These are phyloP conservation scores for Drosophila oshimai DNA, from an alignment of 1,140 invertebrate species.

Conservation along the genomic window DNA sequence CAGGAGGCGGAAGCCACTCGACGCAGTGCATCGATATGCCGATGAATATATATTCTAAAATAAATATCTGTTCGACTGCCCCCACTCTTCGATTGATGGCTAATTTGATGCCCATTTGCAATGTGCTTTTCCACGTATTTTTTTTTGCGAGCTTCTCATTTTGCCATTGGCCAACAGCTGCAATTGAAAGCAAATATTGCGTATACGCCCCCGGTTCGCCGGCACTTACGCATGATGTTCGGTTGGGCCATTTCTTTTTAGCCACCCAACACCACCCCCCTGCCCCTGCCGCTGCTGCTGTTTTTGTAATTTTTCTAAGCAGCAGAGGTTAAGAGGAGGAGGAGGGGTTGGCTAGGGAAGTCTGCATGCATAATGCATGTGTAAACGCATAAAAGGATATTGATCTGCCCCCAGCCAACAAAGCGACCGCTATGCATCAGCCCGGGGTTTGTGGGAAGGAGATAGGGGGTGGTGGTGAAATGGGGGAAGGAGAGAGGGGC, in stretches of 20 bases:
- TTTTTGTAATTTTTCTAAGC: slow-evolving; percentile 72
- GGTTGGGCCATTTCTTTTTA: slow-evolving; percentile 52
- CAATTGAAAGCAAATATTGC: slow-evolving; percentile 79
- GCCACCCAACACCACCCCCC: not conserved
- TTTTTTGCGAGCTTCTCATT: slow-evolving; percentile 18
- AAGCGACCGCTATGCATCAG: slow-evolving; percentile 63
- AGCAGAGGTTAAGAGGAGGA: slow-evolving; percentile 13
- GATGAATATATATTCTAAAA: slow-evolving; percentile 65
- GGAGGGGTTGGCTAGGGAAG: not conserved
- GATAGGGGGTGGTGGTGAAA: not conserved
- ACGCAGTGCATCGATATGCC: slow-evolving; percentile 34
- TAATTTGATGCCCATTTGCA: slow-evolving; percentile 68
- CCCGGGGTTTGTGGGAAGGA: not conserved
- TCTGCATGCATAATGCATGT: slow-evolving; percentile 57
- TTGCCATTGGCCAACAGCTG: slow-evolving; percentile 60
- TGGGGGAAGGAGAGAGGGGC: slow-evolving; percentile 1
- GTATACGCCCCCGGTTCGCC: slow-evolving; percentile 57
- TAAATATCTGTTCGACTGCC: slow-evolving; percentile 65
- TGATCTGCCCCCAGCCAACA: slow-evolving; percentile 74
- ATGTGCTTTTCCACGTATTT: slow-evolving; percentile 24
- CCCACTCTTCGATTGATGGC: slow-evolving; percentile 50
- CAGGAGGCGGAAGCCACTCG: slow-evolving; percentile 60
- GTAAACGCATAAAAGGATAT: slow-evolving; percentile 78
- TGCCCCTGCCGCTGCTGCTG: slow-evolving; percentile 4
- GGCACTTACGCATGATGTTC: slow-evolving; percentile 63